Base-by-base conservation (phyloP, 92 coral and sea anemone genomes). In the Montipora capitata region DNA sequence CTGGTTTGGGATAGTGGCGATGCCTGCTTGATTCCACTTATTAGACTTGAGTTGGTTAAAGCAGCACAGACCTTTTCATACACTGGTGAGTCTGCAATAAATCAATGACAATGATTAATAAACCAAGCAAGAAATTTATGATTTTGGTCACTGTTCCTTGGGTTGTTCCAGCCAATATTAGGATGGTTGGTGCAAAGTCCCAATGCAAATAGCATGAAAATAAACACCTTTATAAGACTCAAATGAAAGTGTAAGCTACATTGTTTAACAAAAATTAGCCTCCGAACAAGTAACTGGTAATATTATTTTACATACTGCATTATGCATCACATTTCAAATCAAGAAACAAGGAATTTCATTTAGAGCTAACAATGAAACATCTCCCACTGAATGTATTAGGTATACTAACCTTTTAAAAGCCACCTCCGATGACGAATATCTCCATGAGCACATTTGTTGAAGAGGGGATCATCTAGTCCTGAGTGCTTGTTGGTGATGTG, bases 381-480 rank as follows among this genome's bases (percentile, higher is more conserved):
- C 67, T n/a, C 27, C 27, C 67, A 62, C 67, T 15, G 8, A 62
- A 62, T 62, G 67, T 62, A 15, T 3, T 27, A 14, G 3, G 4
- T 70, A 38, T 70, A 15, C 13, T 82, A 35, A 82, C 87, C 87
- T 27, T 14, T 7, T 39, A 67, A 38, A 2, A 82, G 65, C 87
- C 87, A 82, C 78, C 42, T 44, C 11, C 87, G 4, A 11, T 68
- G 78, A 10, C 27, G 14, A 39, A 82, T 67, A 16, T 92, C 92
- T 14, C 92, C 92, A 68, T 87, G 92, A n/a, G 89, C 92, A 91
- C 92, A 91, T 85, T 83, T 88, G 18, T 87, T 72, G 74, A 92
- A 88, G 4, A 62, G 67, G 67, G 92, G 94, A 75, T 91, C 87
- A 49, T 64, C 76, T 44, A 88, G 86, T 41, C 42, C 63, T 11